Conservation (phyloP, 2,797 vertebrate genomes). For the Danio aesculapii region DNA sequence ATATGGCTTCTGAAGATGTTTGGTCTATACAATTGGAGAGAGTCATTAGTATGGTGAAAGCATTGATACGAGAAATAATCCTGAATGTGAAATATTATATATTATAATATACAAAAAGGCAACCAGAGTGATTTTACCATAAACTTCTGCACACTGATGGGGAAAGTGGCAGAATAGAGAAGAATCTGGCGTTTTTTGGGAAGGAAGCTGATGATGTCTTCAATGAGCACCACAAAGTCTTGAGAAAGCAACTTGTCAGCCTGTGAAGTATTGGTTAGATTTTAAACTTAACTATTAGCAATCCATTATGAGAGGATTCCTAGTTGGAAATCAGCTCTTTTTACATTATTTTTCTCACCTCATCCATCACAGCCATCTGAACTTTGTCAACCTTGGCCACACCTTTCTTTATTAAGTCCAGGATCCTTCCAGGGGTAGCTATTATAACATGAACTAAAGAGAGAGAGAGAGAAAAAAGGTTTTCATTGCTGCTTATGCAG, state of each 20-base stretch:
- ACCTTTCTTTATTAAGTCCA: conserved; percentile 86
- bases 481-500: not conserved
- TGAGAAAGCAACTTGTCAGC: conserved; percentile 87
- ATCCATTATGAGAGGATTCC: not conserved
- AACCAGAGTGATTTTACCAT: conserved; percentile 76
- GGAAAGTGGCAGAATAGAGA: conserved; percentile 87
- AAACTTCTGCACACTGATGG: conserved; percentile 86
- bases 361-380: conserved; percentile 87
- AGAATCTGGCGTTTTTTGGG: conserved; percentile 84
- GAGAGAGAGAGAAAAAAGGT: not conserved
- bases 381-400: conserved; percentile 82
- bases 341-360: conserved; percentile 70
- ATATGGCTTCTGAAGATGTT: conserved; percentile 85
- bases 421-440: conserved; percentile 84
- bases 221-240: conserved; percentile 85
- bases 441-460: conserved; percentile 83
- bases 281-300: not conserved
- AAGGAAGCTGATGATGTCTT: conserved; percentile 86
- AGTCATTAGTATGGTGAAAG: not conserved
- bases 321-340: not conserved
- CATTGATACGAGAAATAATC: not conserved
- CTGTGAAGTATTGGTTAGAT: conserved; percentile 56
- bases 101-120: too few relatives aligned
- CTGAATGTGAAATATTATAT: not conserved
- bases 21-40: conserved; percentile 67